These are phyloP conservation scores for Plebejus anna DNA, from an alignment of 2,888 invertebrate genomes.

Conservation along the genomic window DNA sequence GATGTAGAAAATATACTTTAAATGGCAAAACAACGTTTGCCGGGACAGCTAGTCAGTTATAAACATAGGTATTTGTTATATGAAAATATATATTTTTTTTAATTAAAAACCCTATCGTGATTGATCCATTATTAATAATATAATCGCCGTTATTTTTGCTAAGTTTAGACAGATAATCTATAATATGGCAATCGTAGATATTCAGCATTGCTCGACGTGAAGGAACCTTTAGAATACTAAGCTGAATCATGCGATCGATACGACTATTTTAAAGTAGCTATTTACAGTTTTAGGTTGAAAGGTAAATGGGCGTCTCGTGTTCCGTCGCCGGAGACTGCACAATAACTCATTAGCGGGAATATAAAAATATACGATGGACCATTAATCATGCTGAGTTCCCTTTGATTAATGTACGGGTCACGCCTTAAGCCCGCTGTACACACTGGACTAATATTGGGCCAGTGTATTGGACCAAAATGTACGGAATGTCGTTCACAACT, in stretches of 20 bases:
- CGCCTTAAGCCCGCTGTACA: conserved; percentile 2
- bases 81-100: no score
- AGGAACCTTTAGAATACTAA: background rate
- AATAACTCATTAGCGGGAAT: conserved; percentile 30
- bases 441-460: background rate
- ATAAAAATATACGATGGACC: conserved; percentile 30
- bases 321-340: conserved; percentile 28
- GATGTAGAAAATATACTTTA: no score
- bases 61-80: no score
- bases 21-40: no score
- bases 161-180: no score
- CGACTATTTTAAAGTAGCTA: background rate
- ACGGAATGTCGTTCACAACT: background rate
- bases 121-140: no score
- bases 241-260: conserved; percentile 5
- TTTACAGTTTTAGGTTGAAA: conserved; percentile 14
- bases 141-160: no score
- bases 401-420: conserved; percentile 31
- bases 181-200: no score
- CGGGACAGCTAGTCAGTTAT: no score
- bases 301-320: conserved; percentile 30
- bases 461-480: background rate
- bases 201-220: background rate
- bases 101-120: no score
- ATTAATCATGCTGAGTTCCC: conserved; percentile 30